Conservation (phyloP, 1,140 invertebrate species). For the Periplaneta americana region DNA sequence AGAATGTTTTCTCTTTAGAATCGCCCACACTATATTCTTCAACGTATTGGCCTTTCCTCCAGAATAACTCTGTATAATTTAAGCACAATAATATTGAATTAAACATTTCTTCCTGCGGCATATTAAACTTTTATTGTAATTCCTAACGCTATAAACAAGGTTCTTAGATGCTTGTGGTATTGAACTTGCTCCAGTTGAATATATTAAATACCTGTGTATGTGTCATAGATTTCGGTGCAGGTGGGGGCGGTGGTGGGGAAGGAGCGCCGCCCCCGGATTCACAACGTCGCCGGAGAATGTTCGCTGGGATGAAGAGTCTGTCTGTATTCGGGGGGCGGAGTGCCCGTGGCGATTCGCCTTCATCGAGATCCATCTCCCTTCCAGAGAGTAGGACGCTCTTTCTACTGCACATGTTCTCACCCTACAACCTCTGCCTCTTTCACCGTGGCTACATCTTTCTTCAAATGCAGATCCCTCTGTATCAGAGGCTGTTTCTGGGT, state of each 20-base stretch:
- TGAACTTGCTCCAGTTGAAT: not conserved
- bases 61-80: too few relatives aligned
- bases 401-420: not conserved
- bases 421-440: not conserved
- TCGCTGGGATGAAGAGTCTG: constrained; percentile 67
- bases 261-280: constrained; percentile 3
- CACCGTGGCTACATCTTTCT: not conserved
- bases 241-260: not conserved
- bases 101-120: too few relatives aligned
- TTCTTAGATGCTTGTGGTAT: too few relatives aligned
- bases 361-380: constrained; percentile 66
- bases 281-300: constrained; percentile 49
- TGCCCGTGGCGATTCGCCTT: constrained; percentile 54
- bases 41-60: too few relatives aligned
- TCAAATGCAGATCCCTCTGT: not conserved
- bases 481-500: not conserved
- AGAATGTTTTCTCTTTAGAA: too few relatives aligned
- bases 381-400: constrained; percentile 63
- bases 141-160: too few relatives aligned
- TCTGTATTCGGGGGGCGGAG: constrained; percentile 60
- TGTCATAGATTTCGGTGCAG: not conserved
- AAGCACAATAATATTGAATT: too few relatives aligned
- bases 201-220: not conserved
- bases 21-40: too few relatives aligned
- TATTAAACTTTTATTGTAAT: too few relatives aligned